These are phyloP conservation scores for Drosophila nikananu DNA, from an alignment of 1,140 invertebrate species.

Conservation along the genomic window DNA sequence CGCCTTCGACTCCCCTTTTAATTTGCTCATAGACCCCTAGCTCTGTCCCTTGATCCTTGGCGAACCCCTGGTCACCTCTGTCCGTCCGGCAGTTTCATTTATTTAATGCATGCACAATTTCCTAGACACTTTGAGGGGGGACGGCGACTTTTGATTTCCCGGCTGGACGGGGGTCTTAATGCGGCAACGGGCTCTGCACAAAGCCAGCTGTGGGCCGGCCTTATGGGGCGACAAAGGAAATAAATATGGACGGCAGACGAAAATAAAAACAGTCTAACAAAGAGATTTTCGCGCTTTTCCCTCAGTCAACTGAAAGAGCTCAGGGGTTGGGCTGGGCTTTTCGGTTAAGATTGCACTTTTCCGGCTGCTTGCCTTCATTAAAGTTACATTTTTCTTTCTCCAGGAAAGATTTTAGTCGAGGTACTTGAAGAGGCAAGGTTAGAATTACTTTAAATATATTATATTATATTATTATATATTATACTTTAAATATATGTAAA, in stretches of 20 bases:
- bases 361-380: conserved; percentile 75
- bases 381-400: conserved; percentile 13
- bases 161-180: conserved; percentile 44
- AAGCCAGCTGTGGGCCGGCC: conserved; percentile 39
- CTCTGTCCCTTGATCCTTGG: conserved; percentile 5
- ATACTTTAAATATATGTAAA: too few species aligned
- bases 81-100: conserved; percentile 73
- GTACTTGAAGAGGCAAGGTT: not conserved
- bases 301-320: conserved; percentile 19
- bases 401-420: not conserved
- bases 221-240: conserved; percentile 55
- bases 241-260: conserved; percentile 76
- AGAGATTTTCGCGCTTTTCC: conserved; percentile 75
- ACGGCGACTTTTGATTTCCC: conserved; percentile 78
- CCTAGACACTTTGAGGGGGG: conserved; percentile 80
- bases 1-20: conserved; percentile 47
- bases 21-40: conserved; percentile 46
- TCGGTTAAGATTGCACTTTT: conserved; percentile 73
- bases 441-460: too few species aligned
- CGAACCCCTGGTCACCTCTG: conserved; percentile 64
- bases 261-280: conserved; percentile 82
- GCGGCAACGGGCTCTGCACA: conserved; percentile 49
- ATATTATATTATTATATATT: too few species aligned
- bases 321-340: conserved; percentile 36
- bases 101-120: conserved; percentile 84